phyloP scores from a whole-genome alignment of 92 coral and sea anemone genomes.

The Umimayanthus kanabou region DNA sequence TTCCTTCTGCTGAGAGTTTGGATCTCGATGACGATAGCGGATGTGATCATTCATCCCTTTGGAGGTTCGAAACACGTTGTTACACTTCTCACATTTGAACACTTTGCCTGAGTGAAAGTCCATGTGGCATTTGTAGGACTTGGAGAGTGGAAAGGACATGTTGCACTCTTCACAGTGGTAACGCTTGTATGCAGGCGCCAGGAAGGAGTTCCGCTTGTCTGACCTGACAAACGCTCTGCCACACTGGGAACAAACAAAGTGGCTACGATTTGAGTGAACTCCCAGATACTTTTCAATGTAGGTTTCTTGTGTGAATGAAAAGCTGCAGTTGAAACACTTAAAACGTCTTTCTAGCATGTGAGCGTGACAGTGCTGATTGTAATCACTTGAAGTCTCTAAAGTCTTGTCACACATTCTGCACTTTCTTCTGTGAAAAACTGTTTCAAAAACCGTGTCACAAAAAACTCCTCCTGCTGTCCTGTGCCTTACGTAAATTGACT shows the following conservation, averaged over 20 bases:
- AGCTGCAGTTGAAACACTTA: conserved; percentile 6
- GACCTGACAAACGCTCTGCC: conserved; percentile 25
- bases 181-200: conserved; percentile 6
- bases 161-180: conserved; percentile 31
- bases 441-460: neutral
- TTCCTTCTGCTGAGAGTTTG: neutral
- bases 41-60: conserved; percentile 4
- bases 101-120: conserved; percentile 7
- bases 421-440: neutral
- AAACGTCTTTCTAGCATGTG: conserved; percentile 25
- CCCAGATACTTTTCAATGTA: neutral
- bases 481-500: neutral
- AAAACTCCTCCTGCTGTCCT: neutral
- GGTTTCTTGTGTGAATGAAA: conserved; percentile 13
- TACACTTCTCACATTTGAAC: neutral
- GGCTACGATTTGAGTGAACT: conserved; percentile 26
- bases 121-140: conserved; percentile 8
- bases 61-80: conserved; percentile 8
- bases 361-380: conserved; percentile 3
- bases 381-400: neutral
- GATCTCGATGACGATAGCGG: neutral
- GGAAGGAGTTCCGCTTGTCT: neutral
- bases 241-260: conserved; percentile 4
- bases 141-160: neutral
- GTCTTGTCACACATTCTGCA: conserved; percentile 2